These are phyloP conservation scores for Meloidogyne chitwoodi DNA, from an alignment of 1,140 invertebrate species.

Conservation along the genomic window DNA sequence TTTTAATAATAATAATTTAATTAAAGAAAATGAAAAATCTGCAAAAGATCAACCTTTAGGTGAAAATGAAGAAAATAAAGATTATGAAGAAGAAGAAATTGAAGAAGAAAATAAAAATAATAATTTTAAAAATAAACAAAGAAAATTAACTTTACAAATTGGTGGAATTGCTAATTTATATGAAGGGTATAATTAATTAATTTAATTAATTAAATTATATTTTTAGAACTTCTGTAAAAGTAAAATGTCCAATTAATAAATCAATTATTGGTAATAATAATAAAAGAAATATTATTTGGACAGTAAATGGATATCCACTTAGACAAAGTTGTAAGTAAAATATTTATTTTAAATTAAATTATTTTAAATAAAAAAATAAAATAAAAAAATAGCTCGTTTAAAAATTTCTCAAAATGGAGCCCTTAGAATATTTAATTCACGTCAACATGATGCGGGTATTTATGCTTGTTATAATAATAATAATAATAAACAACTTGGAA, in stretches of 20 bases:
- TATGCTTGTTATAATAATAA: slow-evolving; percentile 44
- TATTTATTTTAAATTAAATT: neutral
- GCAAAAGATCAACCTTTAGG: slow-evolving; percentile 10
- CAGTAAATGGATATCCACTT: slow-evolving; percentile 51
- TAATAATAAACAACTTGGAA: slow-evolving; percentile 42
- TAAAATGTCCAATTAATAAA: slow-evolving; percentile 53
- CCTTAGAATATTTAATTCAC: slow-evolving; percentile 56
- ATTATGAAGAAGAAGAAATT: slow-evolving; percentile 6
- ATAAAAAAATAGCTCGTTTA: slow-evolving; percentile 41
- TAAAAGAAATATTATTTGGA: slow-evolving; percentile 49
- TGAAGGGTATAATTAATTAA: slow-evolving; percentile 35
- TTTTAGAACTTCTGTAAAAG: slow-evolving; percentile 46
- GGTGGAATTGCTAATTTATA: slow-evolving; percentile 56
- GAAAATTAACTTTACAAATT: slow-evolving; percentile 52
- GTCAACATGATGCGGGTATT: slow-evolving; percentile 53
- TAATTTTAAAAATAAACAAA: slow-evolving; percentile 34
- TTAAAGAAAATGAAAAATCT: neutral
- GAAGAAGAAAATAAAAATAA: slow-evolving; percentile 30
- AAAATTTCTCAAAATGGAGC: slow-evolving; percentile 59
- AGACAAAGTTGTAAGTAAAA: slow-evolving; percentile 47
- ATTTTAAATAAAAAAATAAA: neutral
- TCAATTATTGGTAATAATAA: slow-evolving; percentile 42
- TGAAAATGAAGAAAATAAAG: slow-evolving; percentile 13
- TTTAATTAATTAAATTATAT: slow-evolving; percentile 14
- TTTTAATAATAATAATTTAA: neutral